Percentiles rank a stretch among this genome's conserved stretches.
Conservation (phyloP, 2,113 vertebrate genomes). For the Alouatta palliata region DNA sequence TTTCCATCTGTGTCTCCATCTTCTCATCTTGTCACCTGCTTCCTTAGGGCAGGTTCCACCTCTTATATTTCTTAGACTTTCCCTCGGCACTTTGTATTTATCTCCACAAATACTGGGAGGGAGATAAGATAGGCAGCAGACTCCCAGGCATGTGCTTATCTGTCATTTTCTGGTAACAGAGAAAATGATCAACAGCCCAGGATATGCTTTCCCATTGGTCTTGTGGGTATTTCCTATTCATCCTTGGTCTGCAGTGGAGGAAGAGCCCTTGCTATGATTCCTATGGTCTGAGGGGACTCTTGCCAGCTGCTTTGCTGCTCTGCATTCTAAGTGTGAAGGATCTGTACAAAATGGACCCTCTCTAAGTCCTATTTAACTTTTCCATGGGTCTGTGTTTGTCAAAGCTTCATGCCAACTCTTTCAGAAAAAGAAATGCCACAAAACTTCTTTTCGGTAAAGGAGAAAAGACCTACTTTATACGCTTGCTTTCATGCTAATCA, state of each 20-base stretch:
- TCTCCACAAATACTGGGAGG: not conserved
- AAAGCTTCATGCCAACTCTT: conserved; percentile 74
- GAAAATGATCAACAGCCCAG: not conserved
- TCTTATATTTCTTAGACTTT: not conserved
- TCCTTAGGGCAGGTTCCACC: not conserved
- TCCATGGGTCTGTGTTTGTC: conserved; percentile 75
- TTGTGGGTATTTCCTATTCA: not conserved
- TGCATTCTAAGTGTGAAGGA: conserved; percentile 59
- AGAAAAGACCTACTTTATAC: conserved; percentile 78
- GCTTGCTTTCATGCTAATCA: conserved; percentile 87
- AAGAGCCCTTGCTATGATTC: not conserved
- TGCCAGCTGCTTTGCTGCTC: not conserved
- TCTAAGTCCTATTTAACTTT: conserved; percentile 67
- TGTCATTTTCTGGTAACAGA: not conserved
- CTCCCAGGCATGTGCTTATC: not conserved
- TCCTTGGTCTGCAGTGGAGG: not conserved
- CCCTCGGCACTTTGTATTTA: not conserved
- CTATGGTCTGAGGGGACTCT: not conserved
- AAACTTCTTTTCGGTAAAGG: conserved; percentile 83
- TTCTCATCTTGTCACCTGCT: not conserved
- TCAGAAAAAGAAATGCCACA: conserved; percentile 79
- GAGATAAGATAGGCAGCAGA: not conserved
- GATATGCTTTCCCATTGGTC: not conserved
- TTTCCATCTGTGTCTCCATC: not conserved
- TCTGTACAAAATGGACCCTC: conserved; percentile 69